These are phyloP conservation scores for Forpus xanthops DNA, from an alignment of 2,797 vertebrate genomes.

Conservation along the genomic window DNA sequence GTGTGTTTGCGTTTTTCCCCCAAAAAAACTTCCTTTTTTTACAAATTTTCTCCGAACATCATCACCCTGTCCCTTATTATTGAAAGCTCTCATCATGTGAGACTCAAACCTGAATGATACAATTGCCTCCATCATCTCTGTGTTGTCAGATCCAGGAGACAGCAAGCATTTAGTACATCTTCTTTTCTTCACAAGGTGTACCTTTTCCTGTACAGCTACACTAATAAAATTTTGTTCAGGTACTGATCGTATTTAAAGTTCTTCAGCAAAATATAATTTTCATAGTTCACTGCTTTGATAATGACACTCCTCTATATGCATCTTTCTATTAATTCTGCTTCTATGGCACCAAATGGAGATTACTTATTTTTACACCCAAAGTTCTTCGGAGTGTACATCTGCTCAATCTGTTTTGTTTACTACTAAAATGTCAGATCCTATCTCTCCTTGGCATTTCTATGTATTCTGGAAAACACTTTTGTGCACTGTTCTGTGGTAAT, in stretches of 20 bases:
- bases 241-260: neutral
- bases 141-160: neutral
- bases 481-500: neutral
- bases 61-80: neutral
- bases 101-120: neutral
- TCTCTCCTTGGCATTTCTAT: neutral
- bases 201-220: neutral
- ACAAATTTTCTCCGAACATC: neutral
- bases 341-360: neutral
- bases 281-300: slow-evolving; percentile 16
- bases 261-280: slow-evolving; percentile 20
- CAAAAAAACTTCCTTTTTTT: neutral
- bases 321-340: neutral
- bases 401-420: neutral
- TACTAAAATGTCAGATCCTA: neutral
- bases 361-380: neutral
- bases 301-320: neutral
- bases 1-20: neutral
- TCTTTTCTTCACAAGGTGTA: neutral
- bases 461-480: neutral
- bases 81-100: neutral
- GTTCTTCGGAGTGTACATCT: neutral
- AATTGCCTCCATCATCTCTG: neutral
- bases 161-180: neutral
- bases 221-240: neutral